Conservation (phyloP, 2,797 vertebrate species). For the Hippoglossus hippoglossus region DNA sequence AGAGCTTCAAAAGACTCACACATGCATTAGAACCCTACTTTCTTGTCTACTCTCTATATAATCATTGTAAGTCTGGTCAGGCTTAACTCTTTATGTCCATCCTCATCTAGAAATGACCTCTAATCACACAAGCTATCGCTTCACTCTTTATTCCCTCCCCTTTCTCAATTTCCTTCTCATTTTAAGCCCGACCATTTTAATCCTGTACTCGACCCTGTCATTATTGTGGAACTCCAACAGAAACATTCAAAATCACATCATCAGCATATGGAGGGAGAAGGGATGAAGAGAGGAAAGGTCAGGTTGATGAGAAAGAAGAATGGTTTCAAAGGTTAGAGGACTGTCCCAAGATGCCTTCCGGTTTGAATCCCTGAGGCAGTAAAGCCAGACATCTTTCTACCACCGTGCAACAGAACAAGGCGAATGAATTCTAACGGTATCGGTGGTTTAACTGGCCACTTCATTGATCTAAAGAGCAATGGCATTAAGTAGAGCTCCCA, state of each 20-base stretch:
- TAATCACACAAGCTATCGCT: constrained; percentile 47
- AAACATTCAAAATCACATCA: constrained; percentile 37
- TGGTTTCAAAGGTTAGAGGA: constrained; percentile 20
- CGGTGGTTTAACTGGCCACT: not conserved
- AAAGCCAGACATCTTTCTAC: not conserved
- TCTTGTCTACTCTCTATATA: constrained; percentile 28
- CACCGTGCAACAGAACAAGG: not conserved
- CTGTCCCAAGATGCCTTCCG: not conserved
- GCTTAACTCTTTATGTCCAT: constrained; percentile 58
- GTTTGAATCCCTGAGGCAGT: constrained; percentile 1
- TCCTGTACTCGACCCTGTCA: constrained; percentile 13
- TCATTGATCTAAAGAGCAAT: not conserved
- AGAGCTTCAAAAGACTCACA: constrained; percentile 27
- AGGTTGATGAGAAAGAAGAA: not conserved
- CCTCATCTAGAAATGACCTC: constrained; percentile 53
- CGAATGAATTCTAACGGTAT: not conserved
- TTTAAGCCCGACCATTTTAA: constrained; percentile 54
- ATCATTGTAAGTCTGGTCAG: constrained; percentile 53
- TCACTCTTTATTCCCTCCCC: constrained; percentile 15
- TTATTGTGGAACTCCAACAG: constrained; percentile 2
- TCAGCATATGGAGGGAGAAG: constrained; percentile 16
- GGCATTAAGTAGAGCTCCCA: not conserved
- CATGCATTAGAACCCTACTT: constrained; percentile 25
- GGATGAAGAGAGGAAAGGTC: constrained; percentile 9
- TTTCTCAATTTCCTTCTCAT: constrained; percentile 28